These are phyloP conservation scores for Halictus quadricinctus DNA, from an alignment of 2,888 invertebrate genomes.

Conservation along the genomic window DNA sequence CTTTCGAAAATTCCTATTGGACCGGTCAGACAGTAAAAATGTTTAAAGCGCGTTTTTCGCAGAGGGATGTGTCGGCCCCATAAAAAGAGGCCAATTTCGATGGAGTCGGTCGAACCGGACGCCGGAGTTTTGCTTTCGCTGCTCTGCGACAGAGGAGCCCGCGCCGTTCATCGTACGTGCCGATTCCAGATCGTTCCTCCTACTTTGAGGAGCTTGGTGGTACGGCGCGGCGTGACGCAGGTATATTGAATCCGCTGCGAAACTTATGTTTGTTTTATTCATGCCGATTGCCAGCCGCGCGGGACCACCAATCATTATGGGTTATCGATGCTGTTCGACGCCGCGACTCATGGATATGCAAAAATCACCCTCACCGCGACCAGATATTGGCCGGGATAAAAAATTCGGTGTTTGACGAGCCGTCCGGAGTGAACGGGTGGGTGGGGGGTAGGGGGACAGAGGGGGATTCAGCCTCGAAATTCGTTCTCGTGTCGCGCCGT, in stretches of 20 bases:
- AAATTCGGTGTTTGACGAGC: slow-evolving; percentile 59
- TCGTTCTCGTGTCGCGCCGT: slow-evolving; percentile 41
- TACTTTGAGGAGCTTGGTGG: background rate
- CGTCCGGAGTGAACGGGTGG: background rate
- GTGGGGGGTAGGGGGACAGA: background rate
- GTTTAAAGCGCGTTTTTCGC: background rate
- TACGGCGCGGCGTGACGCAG: background rate
- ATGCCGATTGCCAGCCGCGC: slow-evolving; percentile 43
- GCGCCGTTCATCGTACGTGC: slow-evolving; percentile 52
- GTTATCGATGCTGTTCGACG: slow-evolving; percentile 69
- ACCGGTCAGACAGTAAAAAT: background rate
- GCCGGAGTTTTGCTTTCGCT: background rate
- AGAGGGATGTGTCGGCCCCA: background rate
- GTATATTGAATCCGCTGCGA: slow-evolving; percentile 67
- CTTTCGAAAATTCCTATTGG: background rate
- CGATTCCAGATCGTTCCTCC: slow-evolving; percentile 54
- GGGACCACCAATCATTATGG: slow-evolving; percentile 65
- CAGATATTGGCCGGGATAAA: slow-evolving; percentile 49
- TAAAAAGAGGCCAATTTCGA: background rate
- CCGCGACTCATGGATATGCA: slow-evolving; percentile 64
- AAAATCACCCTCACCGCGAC: slow-evolving; percentile 48
- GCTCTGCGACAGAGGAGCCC: background rate
- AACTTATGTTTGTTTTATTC: slow-evolving; percentile 69
- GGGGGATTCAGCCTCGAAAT: slow-evolving; percentile 24
- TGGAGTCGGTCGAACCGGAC: slow-evolving; percentile 1